These are phyloP conservation scores for Eledone cirrhosa DNA, from an alignment of 2,888 invertebrate species.

Conservation along the genomic window DNA sequence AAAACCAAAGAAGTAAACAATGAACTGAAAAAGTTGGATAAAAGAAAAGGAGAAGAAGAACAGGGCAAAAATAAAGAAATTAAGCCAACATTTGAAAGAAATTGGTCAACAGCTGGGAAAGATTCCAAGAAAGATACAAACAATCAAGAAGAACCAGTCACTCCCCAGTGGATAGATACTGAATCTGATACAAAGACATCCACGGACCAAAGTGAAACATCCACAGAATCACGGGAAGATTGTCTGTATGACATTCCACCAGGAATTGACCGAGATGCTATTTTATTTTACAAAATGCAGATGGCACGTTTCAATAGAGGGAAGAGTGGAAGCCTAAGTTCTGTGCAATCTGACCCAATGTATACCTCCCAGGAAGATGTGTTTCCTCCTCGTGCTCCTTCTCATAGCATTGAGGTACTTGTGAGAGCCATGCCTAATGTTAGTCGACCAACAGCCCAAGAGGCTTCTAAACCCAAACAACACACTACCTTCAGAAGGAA, in stretches of 20 bases:
- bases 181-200: slow-evolving; percentile 1
- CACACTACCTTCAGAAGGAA: too few relatives aligned
- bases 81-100: too few relatives aligned
- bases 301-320: slow-evolving; percentile 47
- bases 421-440: slow-evolving; percentile 32
- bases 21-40: slow-evolving; percentile 39
- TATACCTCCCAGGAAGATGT: slow-evolving; percentile 46
- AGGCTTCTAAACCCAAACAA: too few relatives aligned
- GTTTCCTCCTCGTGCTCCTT: slow-evolving; percentile 42
- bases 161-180: background rate
- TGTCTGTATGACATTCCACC: slow-evolving; percentile 40
- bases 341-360: slow-evolving; percentile 56
- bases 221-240: slow-evolving; percentile 41
- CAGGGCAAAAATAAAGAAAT: background rate
- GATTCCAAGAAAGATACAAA: slow-evolving; percentile 28
- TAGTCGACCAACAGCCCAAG: background rate
- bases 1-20: slow-evolving; percentile 57
- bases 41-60: slow-evolving; percentile 34
- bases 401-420: slow-evolving; percentile 59
- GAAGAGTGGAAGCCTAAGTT: slow-evolving; percentile 54
- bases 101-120: too few relatives aligned
- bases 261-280: slow-evolving; percentile 58
- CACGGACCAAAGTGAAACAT: slow-evolving; percentile 39
- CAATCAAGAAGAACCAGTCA: slow-evolving; percentile 29
- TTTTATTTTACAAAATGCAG: slow-evolving; percentile 59